These are phyloP conservation scores for Aurelia sp. DNA, from an alignment of 30 jellyfish, hydroid and myxozoan genomes.

Conservation along the genomic window DNA sequence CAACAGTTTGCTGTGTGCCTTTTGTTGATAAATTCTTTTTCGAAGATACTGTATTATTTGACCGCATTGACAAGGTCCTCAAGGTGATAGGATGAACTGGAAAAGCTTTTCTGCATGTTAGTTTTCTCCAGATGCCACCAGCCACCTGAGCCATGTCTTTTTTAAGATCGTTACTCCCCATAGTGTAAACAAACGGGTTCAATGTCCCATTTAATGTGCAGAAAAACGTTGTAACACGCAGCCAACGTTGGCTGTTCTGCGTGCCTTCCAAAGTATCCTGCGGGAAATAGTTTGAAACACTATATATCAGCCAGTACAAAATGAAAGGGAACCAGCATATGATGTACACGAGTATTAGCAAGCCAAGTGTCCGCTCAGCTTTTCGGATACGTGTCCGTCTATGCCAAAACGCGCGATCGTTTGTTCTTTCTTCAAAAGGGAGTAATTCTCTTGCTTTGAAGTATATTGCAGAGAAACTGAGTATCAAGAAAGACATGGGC, in stretches of 20 bases:
- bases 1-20: too few relatives aligned
- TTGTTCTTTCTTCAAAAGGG: conserved; percentile 38
- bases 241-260: conserved; percentile 68
- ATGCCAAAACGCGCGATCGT: conserved; percentile 25
- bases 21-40: too few relatives aligned
- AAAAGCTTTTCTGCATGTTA: conserved; percentile 46
- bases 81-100: conserved; percentile 30
- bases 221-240: conserved; percentile 76
- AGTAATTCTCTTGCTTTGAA: conserved; percentile 55
- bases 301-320: conserved; percentile 69
- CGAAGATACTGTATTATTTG: too few relatives aligned
- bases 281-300: conserved; percentile 59
- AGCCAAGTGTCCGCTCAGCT: conserved; percentile 88
- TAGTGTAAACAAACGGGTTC: conserved; percentile 79
- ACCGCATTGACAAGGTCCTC: too few relatives aligned
- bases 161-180: conserved; percentile 73
- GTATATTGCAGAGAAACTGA: conserved; percentile 80
- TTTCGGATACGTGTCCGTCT: conserved; percentile 66
- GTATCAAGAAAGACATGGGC: conserved; percentile 72
- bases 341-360: conserved; percentile 63
- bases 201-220: conserved; percentile 78
- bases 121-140: conserved; percentile 26
- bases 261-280: conserved; percentile 53
- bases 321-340: conserved; percentile 89
- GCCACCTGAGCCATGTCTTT: conserved; percentile 40